Evolutionary conservation across 2,113 vertebrate genomes (phyloP), one percentile per base, ranked within the genome.

Genomic region (Bubo scandiacus): DNA sequence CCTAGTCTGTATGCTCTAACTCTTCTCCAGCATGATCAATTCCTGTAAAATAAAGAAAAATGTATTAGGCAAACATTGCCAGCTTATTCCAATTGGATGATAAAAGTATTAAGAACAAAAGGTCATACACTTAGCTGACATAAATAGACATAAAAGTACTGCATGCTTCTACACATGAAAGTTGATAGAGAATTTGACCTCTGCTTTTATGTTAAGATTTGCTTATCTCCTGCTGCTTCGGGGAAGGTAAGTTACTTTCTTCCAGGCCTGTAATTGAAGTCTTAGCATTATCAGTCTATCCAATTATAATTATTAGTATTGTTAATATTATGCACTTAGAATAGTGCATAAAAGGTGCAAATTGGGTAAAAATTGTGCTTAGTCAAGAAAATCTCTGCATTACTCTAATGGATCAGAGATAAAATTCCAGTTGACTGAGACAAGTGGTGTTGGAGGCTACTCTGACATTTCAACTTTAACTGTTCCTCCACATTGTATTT

Each of bases 121-220:
- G 32, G 18, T 81, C 58, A 58, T 47, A 54, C 77, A 51, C 32
- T 89, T 81, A 77, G 30, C 43, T 11, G 2, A 38, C 92, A 45
- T 61, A 75, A 88, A 55, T 74, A 87, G 65, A 23, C 65, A n/a
- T 62, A 80, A 59, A 34, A 72, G 5, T 66, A 58, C 25, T n/a
- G 38, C 85, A 49, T 75, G 25, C 36, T 91, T 87, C 57, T 88
- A n/a, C 54, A 38, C 2, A 2, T 72, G 59, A 80, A 47, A 86
- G 43, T 51, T 79, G 38, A 84, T 71, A 88, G 0, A 78, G 96
- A 96, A 80, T 89, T 87, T 88, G 74, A 90, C 70, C 54, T 85
- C 49, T 81, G 70, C 54, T 85, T 94, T 85, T 92, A 59, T 88
- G 25, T 94, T 94, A 92, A 89, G 91, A 65, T 82, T 94, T 88